Evolutionary conservation across 2,113 vertebrate species (phyloP).

Genomic region (Puma concolor): DNA sequence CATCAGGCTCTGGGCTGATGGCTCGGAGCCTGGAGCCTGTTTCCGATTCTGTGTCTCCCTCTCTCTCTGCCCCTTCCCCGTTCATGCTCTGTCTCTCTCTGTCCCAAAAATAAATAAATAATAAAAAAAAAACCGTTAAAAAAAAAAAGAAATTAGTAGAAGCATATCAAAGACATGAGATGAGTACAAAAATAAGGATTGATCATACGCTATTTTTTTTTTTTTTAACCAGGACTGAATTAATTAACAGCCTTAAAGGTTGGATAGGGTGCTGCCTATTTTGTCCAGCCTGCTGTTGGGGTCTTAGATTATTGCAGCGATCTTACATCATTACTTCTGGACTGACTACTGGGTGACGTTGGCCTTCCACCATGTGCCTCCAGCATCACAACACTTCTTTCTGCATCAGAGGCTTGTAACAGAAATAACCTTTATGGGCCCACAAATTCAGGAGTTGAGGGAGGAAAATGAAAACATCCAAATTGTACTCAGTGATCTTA

Average conservation of each 20-base stretch:
- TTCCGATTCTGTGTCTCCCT: no score
- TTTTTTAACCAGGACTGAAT: neutral
- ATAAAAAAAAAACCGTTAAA: no score
- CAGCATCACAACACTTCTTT: neutral
- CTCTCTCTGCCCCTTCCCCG: no score
- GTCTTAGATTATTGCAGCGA: neutral
- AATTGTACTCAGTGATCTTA: slow-evolving; percentile 39
- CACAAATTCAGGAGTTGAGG: slow-evolving; percentile 34
- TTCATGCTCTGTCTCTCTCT: no score
- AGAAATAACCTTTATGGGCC: slow-evolving; percentile 43
- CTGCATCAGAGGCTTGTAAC: neutral
- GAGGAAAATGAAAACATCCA: slow-evolving; percentile 47
- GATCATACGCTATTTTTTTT: neutral
- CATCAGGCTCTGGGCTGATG: no score
- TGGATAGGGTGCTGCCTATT: neutral
- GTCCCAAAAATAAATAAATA: no score
- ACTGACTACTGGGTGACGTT: neutral
- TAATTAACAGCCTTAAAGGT: neutral
- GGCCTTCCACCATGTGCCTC: neutral
- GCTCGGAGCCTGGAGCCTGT: no score
- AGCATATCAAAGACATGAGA: slow-evolving; percentile 7
- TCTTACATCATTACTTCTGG: neutral
- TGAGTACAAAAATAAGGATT: slow-evolving; percentile 11
- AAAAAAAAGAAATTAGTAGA: neutral
- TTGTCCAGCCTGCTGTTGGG: neutral